These are phyloP conservation scores for Cheilosia impressa DNA, from an alignment of 2,888 invertebrate genomes.

Conservation along the genomic window DNA sequence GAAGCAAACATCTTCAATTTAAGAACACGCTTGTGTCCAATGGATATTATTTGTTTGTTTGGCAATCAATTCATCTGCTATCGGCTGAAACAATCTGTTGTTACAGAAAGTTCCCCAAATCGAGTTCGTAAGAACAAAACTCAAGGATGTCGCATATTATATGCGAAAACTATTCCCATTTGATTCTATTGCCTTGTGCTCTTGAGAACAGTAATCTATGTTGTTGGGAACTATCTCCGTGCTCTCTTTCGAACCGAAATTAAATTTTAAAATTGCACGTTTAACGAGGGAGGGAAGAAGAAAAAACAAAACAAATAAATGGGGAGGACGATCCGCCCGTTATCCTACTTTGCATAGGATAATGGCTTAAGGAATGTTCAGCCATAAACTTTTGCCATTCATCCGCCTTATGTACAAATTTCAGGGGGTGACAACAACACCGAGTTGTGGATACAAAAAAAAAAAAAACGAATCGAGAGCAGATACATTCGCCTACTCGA, in stretches of 20 bases:
- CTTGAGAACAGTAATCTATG: neutral
- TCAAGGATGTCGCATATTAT: constrained; percentile 14
- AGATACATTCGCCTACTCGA: constrained; percentile 33
- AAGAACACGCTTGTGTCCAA: constrained; percentile 37
- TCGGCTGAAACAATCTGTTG: constrained; percentile 36
- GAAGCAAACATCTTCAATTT: constrained; percentile 55
- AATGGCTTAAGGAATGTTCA: constrained; percentile 48
- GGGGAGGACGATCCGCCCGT: constrained; percentile 6
- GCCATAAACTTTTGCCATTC: constrained; percentile 38
- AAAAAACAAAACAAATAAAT: constrained; percentile 21
- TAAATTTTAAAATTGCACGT: constrained; percentile 46
- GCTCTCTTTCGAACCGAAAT: constrained; percentile 13
- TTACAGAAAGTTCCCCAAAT: neutral
- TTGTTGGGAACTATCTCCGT: neutral
- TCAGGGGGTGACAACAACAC: constrained; percentile 25
- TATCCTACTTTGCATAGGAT: constrained; percentile 60
- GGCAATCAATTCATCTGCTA: constrained; percentile 40
- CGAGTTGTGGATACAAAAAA: constrained; percentile 22
- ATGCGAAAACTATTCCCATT: constrained; percentile 1
- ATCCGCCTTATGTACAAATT: constrained; percentile 3
- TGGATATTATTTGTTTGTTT: constrained; percentile 53
- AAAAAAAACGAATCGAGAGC: neutral
- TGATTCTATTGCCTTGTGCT: neutral
- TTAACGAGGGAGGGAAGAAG: constrained; percentile 5
- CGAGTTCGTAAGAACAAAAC: neutral